Evolutionary conservation across 2,888 invertebrate species (phyloP).

Genomic region (Eupithecia abbreviata): DNA sequence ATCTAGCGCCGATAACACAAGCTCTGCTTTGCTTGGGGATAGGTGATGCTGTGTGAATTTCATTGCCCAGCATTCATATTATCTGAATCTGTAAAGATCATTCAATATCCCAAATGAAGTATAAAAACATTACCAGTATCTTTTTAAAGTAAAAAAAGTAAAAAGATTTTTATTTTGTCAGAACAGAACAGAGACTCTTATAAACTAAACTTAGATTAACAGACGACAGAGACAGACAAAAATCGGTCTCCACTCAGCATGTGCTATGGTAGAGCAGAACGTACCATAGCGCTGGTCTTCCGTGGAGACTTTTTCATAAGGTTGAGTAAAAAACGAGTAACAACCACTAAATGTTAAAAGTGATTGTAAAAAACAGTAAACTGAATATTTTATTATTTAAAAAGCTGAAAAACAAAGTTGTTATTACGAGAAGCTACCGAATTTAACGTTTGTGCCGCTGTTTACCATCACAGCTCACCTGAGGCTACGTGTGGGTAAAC

Average conservation of each 20-base stretch:
- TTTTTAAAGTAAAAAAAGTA: too few species aligned
- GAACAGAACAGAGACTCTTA: too few species aligned
- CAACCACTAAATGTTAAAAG: neutral
- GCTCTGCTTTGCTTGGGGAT: neutral
- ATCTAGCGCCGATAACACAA: too few species aligned
- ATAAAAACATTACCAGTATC: neutral
- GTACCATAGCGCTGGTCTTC: too few species aligned
- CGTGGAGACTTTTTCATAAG: too few species aligned
- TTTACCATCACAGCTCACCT: conserved; percentile 48
- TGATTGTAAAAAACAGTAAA: neutral
- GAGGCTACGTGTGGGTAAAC: conserved; percentile 63
- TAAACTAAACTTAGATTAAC: too few species aligned
- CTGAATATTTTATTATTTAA: neutral
- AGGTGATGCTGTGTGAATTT: too few species aligned
- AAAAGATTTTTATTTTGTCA: too few species aligned
- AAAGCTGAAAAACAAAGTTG: neutral
- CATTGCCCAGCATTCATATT: neutral
- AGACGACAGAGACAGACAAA: too few species aligned
- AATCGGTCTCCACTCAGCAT: too few species aligned
- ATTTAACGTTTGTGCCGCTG: conserved; percentile 30
- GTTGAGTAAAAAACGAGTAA: neutral
- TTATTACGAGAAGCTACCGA: conserved; percentile 10
- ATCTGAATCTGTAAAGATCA: neutral
- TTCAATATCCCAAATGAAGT: neutral
- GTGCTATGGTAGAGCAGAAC: too few species aligned